Evolutionary conservation across 2,113 vertebrate genomes (phyloP), one percentile per base, ranked within the genome.

Genomic region (Pao palembangensis): DNA sequence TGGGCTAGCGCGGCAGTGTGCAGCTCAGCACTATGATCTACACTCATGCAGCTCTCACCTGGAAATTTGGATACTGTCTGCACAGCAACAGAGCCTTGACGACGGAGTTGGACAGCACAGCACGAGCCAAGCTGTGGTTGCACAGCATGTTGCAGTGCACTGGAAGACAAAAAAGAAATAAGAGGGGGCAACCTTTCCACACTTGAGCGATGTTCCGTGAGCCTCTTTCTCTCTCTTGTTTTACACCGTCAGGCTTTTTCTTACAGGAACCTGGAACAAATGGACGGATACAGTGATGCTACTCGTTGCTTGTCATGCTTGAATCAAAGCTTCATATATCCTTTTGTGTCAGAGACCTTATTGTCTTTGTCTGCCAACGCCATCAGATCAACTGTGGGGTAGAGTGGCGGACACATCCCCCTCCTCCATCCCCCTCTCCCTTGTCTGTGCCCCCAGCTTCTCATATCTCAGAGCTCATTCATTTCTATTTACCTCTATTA

Each of bases 301-400:
- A 41, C 72, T 84, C 76, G 70, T 56, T 61, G 66, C 71, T 75
- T 85, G 82, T 73, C 81, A 85, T 85, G 85, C 79, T 82, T 80
- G 80, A 86, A 66, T 81, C 78, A 69, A 78, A 75, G 59, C 72
- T 59, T 58, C 69, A 67, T 65, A 56, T 78, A 78, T 86, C 79
- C 74, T 78, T 85, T 85, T 80, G 85, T 88, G 85, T 86, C 87
- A 69, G 66, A 76, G 73, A 81, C 67, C 69, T 81, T 67, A 54
- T 76, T 77, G 79, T 78, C 69, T 80, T 82, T 64, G 72, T 83
- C 83, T 79, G 83, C 80, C 81, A 75, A 69, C 51, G 64, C 73
- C 20, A 63, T 67, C 75, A 72, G 78, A 80, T 78, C 74, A 60
- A 81, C 80, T 55, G 82, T 58, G 76, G 76, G 76, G 80, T 88